Base-by-base conservation (phyloP, 2,113 vertebrate genomes). In the Entelurus aequoreus region DNA sequence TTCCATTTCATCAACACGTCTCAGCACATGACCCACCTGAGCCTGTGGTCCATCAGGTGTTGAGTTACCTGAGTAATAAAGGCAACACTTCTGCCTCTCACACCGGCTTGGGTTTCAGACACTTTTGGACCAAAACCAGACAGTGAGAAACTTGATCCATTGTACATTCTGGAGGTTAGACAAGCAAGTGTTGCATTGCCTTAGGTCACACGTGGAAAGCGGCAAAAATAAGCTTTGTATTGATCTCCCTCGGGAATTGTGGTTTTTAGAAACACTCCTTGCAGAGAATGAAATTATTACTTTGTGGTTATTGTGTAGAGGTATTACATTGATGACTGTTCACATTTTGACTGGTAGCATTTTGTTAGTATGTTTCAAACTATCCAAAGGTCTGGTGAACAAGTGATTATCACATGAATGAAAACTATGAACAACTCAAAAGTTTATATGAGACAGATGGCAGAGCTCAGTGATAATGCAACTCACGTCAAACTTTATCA, bases 101-200 rank as follows among this genome's bases (percentile, higher is more conserved):
- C 48, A 16, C 66, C 71, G 67, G 53, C 60, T 75, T 70, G 59
- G 55, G 66, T 80, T 83, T 81, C 80, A 80, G 61, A 50, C 67
- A 78, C 74, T 80, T 82, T 81, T 85, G 66, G 77, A 72, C 72
- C 56, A 56, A 62, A 58, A 83, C 72, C 79, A 77, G 70, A 76
- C 64, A 59, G 59, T 54, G 71, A 81, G 78, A 78, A 80, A 82
- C 67, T 48, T 37, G 67, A 76, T 74, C 71, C 54, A 54, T 59
- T 66, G 64, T 66, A 63, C 47, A 72, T 66, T 48, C 38, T 56
- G 48, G 62, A 57, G 77, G 57, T 77, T 75, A 64, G 62, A 68
- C 54, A 71, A 79, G 69, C 56, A 59, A 69, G 69, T 50, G 65
- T 79, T 78, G 76, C 75, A 74, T 83, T 74, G 78, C 62, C 48